Evolutionary conservation across 2,797 vertebrate species (phyloP), one percentile per base, ranked within the genome.

Genomic region (Chelonia mydas): DNA sequence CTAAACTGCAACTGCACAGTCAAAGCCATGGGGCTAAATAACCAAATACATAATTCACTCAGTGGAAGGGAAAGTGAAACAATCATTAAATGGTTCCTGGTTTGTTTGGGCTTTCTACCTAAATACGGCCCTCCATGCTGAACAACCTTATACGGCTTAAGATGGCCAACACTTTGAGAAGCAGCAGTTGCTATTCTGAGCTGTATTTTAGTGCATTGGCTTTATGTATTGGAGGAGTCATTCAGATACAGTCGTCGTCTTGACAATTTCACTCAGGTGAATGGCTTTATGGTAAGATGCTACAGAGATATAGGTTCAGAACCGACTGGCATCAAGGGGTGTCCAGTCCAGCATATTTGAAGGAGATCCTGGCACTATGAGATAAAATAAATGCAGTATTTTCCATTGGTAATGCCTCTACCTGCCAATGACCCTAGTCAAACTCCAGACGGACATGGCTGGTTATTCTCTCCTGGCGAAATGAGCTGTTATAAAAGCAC

Each of bases 401-500:
- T 83, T 81, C 72, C 41, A n/a, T 74, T 11, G 49, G 59, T 83
- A 37, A 37, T 15, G 2, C 31, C n/a, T 92, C 80, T 54, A 33
- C 9, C 53, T 59, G 51, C 23, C 37, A 37, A 6, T 7, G 37
- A 7, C 54, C 54, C 11, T 49, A 82, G 33, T 49, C 86, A 65
- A 49, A 16, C 85, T 87, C 94, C 55, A 10, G 0, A 68, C 53
- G n/a, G 0, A 0, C 81, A 11, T 23, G 27, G 82, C 77, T 87
- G 11, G 80, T n/a, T 47, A 1, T 27, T 16, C 53, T 50, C 65
- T 13, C 13, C 3, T 11, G 5, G 16, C 9, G 6, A 0, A 81
- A 1, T 6, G 49, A n/a, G 51, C 83, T 16, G 83, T 0, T 0
- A 0, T 0, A 0, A 0, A 4, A 25, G 61, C 78, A 5, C 0